phyloP scores from a whole-genome alignment of 2,113 vertebrate species.

The Paramormyrops kingsleyae region DNA sequence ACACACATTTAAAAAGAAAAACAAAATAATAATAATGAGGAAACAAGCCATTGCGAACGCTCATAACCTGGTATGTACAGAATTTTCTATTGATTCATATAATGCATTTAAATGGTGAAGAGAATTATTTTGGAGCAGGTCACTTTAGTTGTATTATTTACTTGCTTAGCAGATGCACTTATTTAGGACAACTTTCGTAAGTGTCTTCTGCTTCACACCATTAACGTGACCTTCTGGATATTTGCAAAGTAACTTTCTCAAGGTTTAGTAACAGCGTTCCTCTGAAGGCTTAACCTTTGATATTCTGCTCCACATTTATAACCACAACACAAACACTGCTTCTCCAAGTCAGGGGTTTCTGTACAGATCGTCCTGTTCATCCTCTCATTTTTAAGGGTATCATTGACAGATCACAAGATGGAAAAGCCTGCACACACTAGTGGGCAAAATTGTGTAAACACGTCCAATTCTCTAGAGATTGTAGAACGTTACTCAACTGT shows the following conservation, averaged over 20 bases:
- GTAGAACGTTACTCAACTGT: background rate
- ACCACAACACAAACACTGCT: background rate
- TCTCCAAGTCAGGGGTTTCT: background rate
- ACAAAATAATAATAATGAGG: background rate
- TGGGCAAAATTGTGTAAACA: background rate
- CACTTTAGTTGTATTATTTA: background rate
- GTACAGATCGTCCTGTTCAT: background rate
- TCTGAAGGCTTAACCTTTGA: background rate
- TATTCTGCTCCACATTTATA: background rate
- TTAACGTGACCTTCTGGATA: background rate
- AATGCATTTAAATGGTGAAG: background rate
- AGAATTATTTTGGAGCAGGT: background rate
- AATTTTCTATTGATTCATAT: background rate
- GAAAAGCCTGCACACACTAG: background rate
- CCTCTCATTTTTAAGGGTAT: background rate
- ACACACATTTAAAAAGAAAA: background rate
- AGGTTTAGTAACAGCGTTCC: background rate
- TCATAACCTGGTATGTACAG: background rate
- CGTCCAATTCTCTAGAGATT: background rate
- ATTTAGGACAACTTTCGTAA: background rate
- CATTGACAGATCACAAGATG: background rate
- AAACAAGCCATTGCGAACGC: background rate
- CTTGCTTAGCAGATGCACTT: background rate
- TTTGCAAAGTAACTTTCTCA: background rate
- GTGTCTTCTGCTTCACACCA: background rate